Conservation (phyloP, 2,113 vertebrate genomes). For the Ceyx cyanopectus region DNA sequence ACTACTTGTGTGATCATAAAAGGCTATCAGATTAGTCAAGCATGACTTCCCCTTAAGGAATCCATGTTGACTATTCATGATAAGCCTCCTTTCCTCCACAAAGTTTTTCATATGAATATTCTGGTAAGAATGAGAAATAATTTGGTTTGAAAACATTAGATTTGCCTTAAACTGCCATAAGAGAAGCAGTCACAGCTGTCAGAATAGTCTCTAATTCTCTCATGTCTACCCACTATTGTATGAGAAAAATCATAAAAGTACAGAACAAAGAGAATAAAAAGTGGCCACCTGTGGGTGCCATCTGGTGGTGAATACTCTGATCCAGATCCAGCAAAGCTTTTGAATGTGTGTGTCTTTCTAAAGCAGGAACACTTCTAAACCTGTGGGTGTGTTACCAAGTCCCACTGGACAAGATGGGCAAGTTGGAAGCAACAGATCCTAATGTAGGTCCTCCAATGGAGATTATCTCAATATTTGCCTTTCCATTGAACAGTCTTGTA, state of each 20-base stretch:
- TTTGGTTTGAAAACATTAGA: background rate
- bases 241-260: background rate
- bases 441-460: background rate
- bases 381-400: background rate
- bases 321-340: background rate
- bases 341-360: background rate
- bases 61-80: no score
- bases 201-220: background rate
- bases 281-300: constrained; percentile 45
- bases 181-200: background rate
- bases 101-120: background rate
- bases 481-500: background rate
- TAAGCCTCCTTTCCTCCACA: no score
- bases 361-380: fast-evolving
- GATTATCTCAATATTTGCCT: background rate
- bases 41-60: no score
- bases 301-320: constrained; percentile 27
- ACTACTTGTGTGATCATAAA: no score
- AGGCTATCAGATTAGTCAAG: no score
- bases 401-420: background rate
- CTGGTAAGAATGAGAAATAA: background rate
- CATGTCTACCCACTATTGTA: background rate
- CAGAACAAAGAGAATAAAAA: background rate
- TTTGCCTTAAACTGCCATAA: background rate
- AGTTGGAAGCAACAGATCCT: background rate